These are phyloP conservation scores for Pteropus alecto DNA, from an alignment of 2,113 vertebrate genomes.

Conservation along the genomic window DNA sequence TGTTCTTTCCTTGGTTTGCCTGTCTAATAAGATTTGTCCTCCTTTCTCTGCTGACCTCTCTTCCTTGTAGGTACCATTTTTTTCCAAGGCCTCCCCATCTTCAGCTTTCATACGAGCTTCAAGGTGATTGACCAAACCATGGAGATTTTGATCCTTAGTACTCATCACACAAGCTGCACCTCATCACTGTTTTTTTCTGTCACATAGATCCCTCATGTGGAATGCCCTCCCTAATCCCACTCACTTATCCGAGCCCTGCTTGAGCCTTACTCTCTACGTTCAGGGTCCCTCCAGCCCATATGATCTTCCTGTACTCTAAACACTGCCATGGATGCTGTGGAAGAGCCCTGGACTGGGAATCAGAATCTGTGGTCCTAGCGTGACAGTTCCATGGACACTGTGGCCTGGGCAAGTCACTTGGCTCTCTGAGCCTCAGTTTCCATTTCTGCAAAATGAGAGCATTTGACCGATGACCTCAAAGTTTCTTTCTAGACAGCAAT, in stretches of 20 bases:
- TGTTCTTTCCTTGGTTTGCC: not conserved
- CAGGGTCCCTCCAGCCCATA: not conserved
- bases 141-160: not conserved
- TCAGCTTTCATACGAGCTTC: not conserved
- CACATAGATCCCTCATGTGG: not conserved
- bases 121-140: not conserved
- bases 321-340: not conserved
- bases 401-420: not conserved
- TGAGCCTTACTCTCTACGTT: not conserved
- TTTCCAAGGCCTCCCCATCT: not conserved
- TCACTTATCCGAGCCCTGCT: not conserved
- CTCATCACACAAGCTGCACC: not conserved
- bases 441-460: not conserved
- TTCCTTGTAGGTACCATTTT: not conserved
- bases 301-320: not conserved
- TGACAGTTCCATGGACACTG: not conserved
- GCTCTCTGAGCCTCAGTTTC: not conserved
- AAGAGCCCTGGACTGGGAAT: not conserved
- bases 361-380: not conserved
- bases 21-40: not conserved
- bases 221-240: not conserved
- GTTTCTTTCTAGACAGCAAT: not conserved
- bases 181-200: not conserved
- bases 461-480: constrained; percentile 9
- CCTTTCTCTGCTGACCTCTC: not conserved